phyloP scores from a whole-genome alignment of 2,113 vertebrate genomes.

The Zootoca vivipara region DNA sequence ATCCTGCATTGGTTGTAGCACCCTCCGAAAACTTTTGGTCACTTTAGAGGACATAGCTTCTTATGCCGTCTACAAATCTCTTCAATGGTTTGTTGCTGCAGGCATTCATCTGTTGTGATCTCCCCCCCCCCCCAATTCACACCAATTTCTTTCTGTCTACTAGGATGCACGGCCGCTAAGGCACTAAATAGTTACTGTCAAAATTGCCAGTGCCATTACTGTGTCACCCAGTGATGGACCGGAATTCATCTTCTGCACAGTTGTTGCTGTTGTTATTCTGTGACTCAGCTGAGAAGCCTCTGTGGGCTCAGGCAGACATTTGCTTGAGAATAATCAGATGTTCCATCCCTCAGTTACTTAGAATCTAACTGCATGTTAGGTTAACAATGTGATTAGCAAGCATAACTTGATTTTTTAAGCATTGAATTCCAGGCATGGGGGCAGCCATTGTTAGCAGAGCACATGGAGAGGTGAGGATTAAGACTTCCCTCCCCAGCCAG shows the following conservation, averaged over 20 bases:
- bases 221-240: conserved; percentile 2
- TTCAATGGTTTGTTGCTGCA: background rate
- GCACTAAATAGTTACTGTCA: conserved; percentile 16
- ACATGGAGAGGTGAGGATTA: too few relatives aligned
- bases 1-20: conserved; percentile 9
- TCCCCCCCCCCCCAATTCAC: background rate
- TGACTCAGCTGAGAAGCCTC: background rate
- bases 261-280: background rate
- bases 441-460: too few relatives aligned
- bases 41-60: background rate
- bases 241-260: background rate
- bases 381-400: background rate
- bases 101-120: background rate
- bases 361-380: background rate
- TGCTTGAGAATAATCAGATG: conserved; percentile 12
- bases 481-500: too few relatives aligned
- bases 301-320: background rate
- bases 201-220: conserved; percentile 13
- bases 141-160: conserved; percentile 7
- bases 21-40: background rate
- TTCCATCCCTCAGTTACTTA: background rate
- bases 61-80: conserved; percentile 4
- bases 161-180: background rate
- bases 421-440: background rate
- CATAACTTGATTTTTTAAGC: too few relatives aligned